A percentile compares a stretch with the other conserved stretches of the same genome.
Evolutionary conservation across 2,888 invertebrate species (phyloP).

Genomic region (Stegana nigrithorax): DNA sequence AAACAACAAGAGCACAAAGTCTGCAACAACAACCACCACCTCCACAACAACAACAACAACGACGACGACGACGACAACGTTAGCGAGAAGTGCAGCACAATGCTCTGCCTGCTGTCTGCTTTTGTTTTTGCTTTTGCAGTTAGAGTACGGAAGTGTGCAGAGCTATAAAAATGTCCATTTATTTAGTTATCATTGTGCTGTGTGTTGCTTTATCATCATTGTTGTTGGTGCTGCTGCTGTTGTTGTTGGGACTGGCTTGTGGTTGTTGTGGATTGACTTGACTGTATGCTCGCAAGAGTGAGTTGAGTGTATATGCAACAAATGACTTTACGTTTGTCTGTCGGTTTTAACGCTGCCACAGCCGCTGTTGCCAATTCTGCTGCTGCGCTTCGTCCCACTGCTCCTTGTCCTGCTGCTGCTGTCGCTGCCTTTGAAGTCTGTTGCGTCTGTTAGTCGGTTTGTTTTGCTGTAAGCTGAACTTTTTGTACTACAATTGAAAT

Average conservation of each 20-base stretch:
- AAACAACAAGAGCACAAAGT: background rate
- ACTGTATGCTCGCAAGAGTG: background rate
- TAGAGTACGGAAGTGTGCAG: constrained; percentile 60
- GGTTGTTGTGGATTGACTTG: constrained; percentile 17
- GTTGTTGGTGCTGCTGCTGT: constrained; percentile 42
- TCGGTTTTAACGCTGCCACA: background rate
- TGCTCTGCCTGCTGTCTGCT: too few relatives aligned
- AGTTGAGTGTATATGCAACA: constrained; percentile 15
- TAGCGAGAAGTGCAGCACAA: too few relatives aligned
- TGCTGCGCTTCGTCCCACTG: background rate
- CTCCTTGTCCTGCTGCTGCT: background rate
- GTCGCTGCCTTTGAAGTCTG: background rate
- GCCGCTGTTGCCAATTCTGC: background rate
- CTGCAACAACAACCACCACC: background rate
- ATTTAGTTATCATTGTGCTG: constrained; percentile 59
- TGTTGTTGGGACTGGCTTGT: constrained; percentile 12
- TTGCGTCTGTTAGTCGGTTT: constrained; percentile 34
- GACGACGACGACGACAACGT: constrained; percentile 34
- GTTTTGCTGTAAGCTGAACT: constrained; percentile 18
- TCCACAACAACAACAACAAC: background rate
- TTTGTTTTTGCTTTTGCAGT: too few relatives aligned
- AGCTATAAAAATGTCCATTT: constrained; percentile 60
- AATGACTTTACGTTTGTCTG: background rate
- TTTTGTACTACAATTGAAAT: constrained; percentile 55
- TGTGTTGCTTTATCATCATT: too few relatives aligned